A percentile compares a stretch with the other conserved stretches of the same genome.
These are phyloP conservation scores for Synergus japonicus DNA, from an alignment of 2,888 invertebrate species.

Conservation along the genomic window DNA sequence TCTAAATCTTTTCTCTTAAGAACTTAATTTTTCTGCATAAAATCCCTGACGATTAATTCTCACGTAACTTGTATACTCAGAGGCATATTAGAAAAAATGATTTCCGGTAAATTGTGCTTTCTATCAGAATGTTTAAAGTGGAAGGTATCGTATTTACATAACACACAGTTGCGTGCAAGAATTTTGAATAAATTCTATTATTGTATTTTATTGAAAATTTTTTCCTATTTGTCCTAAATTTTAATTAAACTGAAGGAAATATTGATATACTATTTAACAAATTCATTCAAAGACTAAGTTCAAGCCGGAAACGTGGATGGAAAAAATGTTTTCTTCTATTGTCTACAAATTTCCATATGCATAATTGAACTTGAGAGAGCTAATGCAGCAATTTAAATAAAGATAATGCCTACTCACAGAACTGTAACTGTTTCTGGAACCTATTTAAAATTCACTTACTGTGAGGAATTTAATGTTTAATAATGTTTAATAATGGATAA, in stretches of 20 bases:
- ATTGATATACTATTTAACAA: too few relatives aligned
- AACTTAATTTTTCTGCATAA: conserved; percentile 44
- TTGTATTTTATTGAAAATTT: too few relatives aligned
- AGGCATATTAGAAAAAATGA: conserved; percentile 15
- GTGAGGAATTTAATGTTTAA: too few relatives aligned
- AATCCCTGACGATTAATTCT: conserved; percentile 12
- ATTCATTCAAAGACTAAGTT: neutral
- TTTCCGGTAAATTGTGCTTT: neutral
- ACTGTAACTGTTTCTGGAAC: conserved; percentile 2
- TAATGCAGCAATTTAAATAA: neutral
- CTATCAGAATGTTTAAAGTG: neutral
- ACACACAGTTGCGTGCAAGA: too few relatives aligned
- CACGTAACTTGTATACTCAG: neutral
- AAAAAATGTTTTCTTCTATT: neutral
- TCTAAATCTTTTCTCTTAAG: conserved; percentile 56
- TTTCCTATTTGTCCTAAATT: too few relatives aligned
- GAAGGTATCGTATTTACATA: too few relatives aligned
- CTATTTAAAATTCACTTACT: neutral
- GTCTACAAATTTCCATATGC: neutral
- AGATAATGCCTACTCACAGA: neutral
- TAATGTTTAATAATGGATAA: neutral
- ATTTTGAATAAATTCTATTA: too few relatives aligned
- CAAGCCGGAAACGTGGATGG: neutral
- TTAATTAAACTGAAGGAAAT: too few relatives aligned
- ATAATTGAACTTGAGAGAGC: conserved; percentile 3